Percentiles rank a stretch among this genome's conserved stretches.
phyloP scores from a whole-genome alignment of 2,888 invertebrate species.

The Troides oblongomaculatus region DNA sequence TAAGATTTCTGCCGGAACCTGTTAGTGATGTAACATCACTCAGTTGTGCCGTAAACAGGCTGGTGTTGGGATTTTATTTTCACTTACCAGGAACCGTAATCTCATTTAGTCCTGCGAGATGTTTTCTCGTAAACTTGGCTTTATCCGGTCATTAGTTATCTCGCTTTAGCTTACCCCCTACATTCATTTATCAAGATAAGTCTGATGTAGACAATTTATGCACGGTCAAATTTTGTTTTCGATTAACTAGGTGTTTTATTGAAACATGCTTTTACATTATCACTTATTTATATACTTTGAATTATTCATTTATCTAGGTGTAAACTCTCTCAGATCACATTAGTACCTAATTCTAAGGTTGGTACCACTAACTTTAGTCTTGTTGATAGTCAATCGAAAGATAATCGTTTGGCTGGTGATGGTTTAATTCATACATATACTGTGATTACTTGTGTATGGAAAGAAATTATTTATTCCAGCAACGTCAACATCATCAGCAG shows the following conservation, averaged over 20 bases:
- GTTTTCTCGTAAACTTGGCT: conserved; percentile 28
- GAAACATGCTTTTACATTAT: not conserved
- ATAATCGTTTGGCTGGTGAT: no score
- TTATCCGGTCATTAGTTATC: conserved; percentile 26
- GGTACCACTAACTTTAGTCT: no score
- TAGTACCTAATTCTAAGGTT: no score
- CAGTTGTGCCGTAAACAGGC: conserved; percentile 6
- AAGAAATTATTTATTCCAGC: no score
- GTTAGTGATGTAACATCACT: conserved; percentile 4
- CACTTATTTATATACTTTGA: no score
- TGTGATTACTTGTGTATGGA: no score
- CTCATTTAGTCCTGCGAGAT: conserved; percentile 24
- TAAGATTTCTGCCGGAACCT: not conserved
- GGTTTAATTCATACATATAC: no score
- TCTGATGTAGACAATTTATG: conserved; percentile 23
- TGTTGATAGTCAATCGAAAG: no score
- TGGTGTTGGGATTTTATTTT: conserved; percentile 9
- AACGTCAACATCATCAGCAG: no score
- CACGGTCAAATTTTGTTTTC: conserved; percentile 10
- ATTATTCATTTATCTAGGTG: no score
- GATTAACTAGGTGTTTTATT: not conserved
- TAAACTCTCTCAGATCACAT: no score
- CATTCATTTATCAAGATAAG: conserved; percentile 27
- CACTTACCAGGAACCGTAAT: conserved; percentile 20
- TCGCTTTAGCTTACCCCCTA: conserved; percentile 22